A percentile compares a stretch with the other conserved stretches of the same genome.
Evolutionary conservation across 2,888 invertebrate species (phyloP).

Genomic region (Mythimna loreyi): DNA sequence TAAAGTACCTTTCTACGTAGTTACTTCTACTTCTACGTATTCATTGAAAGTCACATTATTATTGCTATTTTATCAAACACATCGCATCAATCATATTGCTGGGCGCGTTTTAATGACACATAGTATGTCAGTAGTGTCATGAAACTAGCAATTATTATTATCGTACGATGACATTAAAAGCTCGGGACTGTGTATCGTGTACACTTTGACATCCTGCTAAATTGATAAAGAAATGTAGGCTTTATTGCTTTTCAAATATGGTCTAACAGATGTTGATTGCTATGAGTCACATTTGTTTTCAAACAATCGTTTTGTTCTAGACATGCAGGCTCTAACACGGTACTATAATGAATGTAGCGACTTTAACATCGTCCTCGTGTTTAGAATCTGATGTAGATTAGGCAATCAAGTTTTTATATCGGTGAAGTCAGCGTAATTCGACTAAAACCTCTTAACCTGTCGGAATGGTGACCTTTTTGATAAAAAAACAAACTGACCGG

Average conservation of each 20-base stretch:
- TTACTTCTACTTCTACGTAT: conserved; percentile 15
- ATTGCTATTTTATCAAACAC: conserved; percentile 24
- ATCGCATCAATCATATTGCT: conserved; percentile 47
- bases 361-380: conserved; percentile 10
- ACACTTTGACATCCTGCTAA: conserved; percentile 57
- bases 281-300: conserved; percentile 62
- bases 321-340: conserved; percentile 54
- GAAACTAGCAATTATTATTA: conserved; percentile 63
- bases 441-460: conserved; percentile 39
- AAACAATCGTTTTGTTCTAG: conserved; percentile 63
- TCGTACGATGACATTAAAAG: conserved; percentile 71
- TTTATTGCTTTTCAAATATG: conserved; percentile 10
- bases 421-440: conserved; percentile 26
- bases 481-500: conserved; percentile 6
- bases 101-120: conserved; percentile 49
- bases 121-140: conserved; percentile 58
- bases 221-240: conserved; percentile 32
- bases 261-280: conserved; percentile 11
- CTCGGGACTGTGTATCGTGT: conserved; percentile 54
- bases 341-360: conserved; percentile 18
- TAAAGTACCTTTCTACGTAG: neutral
- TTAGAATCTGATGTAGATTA: conserved; percentile 34
- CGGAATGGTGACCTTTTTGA: conserved; percentile 23
- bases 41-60: conserved; percentile 32
- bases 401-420: conserved; percentile 20